phyloP scores from a whole-genome alignment of 1,140 invertebrate genomes.

The Drosophila melanogaster region DNA sequence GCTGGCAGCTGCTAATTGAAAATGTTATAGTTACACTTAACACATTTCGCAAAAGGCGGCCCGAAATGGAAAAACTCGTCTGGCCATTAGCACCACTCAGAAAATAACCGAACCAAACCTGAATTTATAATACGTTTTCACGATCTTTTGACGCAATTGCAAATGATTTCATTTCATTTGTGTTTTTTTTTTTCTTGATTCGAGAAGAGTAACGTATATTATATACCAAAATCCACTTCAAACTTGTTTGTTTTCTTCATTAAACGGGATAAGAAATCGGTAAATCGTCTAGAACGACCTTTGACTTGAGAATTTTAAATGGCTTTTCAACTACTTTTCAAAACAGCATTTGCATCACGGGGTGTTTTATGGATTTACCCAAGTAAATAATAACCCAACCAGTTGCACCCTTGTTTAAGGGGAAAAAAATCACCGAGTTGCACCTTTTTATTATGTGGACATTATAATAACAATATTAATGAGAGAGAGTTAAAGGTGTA shows the following conservation, averaged over 20 bases:
- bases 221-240: constrained; percentile 8
- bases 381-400: constrained; percentile 4
- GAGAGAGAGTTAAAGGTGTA: constrained; percentile 27
- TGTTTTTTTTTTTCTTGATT: background rate
- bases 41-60: constrained; percentile 32
- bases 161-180: constrained; percentile 33
- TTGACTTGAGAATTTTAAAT: constrained; percentile 20
- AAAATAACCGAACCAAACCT: constrained; percentile 31
- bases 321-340: constrained; percentile 11
- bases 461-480: constrained; percentile 16
- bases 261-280: background rate
- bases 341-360: constrained; percentile 18
- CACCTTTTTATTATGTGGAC: constrained; percentile 12
- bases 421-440: background rate
- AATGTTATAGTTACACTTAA: constrained; percentile 63
- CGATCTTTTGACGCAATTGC: constrained; percentile 44
- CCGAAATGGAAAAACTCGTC: constrained; percentile 53
- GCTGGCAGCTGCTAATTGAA: constrained; percentile 49
- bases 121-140: constrained; percentile 36
- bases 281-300: constrained; percentile 17
- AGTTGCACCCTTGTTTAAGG: constrained; percentile 15
- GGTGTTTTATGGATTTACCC: constrained; percentile 31
- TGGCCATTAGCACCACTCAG: constrained; percentile 47
- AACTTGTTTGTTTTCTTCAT: constrained; percentile 10
- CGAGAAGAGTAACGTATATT: constrained; percentile 10